phyloP scores from a whole-genome alignment of 2,797 vertebrate species.

The Pangasius mekongensis region DNA sequence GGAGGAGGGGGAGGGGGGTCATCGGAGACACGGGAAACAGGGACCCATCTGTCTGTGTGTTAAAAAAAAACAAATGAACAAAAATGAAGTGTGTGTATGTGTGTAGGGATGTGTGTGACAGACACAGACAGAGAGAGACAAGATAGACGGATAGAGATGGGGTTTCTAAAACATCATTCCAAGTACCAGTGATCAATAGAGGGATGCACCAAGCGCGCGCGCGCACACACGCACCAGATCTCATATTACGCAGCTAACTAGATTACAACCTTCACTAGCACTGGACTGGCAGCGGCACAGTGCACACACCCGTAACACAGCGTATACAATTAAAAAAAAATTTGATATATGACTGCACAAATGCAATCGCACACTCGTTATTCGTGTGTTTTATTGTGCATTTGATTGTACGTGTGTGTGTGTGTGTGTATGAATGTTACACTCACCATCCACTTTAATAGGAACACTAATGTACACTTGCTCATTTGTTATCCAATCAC shows the following conservation, averaged over 20 bases:
- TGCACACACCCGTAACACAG: background rate
- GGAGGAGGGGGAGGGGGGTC: background rate
- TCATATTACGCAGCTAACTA: conserved; percentile 36
- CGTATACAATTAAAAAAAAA: background rate
- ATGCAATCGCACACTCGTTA: background rate
- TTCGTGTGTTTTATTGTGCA: background rate
- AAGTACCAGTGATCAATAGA: background rate
- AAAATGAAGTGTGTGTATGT: background rate
- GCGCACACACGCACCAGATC: background rate
- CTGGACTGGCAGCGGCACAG: background rate
- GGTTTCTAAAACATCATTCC: background rate
- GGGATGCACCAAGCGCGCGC: background rate
- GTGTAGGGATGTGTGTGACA: background rate
- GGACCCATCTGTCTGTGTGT: conserved; percentile 41
- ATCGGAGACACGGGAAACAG: conserved; percentile 6
- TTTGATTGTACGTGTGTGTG: too few species aligned
- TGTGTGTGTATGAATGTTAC: background rate
- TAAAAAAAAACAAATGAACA: background rate
- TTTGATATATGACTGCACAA: background rate
- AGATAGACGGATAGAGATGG: background rate
- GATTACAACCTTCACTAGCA: background rate
- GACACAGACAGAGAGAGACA: background rate
- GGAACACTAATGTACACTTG: too few species aligned
- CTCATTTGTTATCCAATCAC: too few species aligned
- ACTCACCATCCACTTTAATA: too few species aligned